These are phyloP conservation scores for Alaudala cheleensis DNA, from an alignment of 2,113 vertebrate genomes.

Conservation along the genomic window DNA sequence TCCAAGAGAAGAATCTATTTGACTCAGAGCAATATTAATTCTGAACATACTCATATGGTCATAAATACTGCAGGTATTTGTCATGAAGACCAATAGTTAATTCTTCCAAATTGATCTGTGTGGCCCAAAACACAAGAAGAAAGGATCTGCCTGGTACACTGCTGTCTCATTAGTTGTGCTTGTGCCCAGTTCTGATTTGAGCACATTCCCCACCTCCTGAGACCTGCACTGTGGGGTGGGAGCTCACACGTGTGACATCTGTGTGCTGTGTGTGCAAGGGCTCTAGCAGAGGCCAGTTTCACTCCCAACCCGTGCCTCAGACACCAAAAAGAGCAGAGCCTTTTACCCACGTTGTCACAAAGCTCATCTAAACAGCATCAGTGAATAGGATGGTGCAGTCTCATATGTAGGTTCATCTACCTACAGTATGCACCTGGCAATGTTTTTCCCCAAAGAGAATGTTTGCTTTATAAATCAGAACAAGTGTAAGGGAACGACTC, in stretches of 20 bases:
- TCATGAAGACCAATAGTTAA: not conserved
- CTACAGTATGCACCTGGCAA: not conserved
- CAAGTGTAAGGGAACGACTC: not conserved
- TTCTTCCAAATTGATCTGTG: not conserved
- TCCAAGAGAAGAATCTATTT: not conserved
- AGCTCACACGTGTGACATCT: not conserved
- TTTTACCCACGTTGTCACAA: not conserved
- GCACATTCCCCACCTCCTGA: not conserved
- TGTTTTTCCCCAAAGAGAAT: not conserved
- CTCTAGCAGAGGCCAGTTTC: not conserved
- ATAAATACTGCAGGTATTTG: not conserved
- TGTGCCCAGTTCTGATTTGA: not conserved
- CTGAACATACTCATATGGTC: not conserved
- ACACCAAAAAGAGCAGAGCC: not conserved
- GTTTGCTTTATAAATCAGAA: not conserved
- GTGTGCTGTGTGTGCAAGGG: not conserved
- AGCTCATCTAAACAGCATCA: not conserved
- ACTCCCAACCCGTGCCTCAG: not conserved
- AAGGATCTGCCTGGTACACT: not conserved
- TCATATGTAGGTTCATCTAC: not conserved
- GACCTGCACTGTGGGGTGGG: not conserved
- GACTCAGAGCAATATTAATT: not conserved
- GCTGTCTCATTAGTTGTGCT: not conserved
- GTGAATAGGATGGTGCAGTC: not conserved
- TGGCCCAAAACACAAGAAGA: not conserved